A percentile compares a stretch with the other conserved stretches of the same genome.
These are phyloP conservation scores for Entomobrya multifasciata DNA, from an alignment of 2,888 invertebrate species.

Conservation along the genomic window DNA sequence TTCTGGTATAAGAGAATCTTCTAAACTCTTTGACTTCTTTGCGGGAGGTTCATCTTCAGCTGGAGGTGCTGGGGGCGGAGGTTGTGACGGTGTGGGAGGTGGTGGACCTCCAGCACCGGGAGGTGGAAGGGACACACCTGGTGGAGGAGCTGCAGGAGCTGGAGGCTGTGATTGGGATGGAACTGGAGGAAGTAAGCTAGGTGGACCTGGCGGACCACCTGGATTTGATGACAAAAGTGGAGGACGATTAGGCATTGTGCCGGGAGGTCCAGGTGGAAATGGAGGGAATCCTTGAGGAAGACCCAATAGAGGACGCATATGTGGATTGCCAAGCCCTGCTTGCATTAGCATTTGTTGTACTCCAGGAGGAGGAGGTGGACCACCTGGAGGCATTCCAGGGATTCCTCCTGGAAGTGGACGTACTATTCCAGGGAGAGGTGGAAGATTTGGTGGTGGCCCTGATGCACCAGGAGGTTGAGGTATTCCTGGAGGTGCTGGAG, in stretches of 20 bases:
- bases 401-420: constrained; percentile 76
- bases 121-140: constrained; percentile 38
- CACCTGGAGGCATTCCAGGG: constrained; percentile 81
- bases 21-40: constrained; percentile 91
- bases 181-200: constrained; percentile 55
- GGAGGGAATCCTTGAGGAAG: constrained; percentile 76
- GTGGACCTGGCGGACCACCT: constrained; percentile 64
- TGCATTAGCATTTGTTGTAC: constrained; percentile 85
- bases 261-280: constrained; percentile 75
- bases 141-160: constrained; percentile 28
- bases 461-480: constrained; percentile 61
- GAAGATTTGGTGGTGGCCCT: constrained; percentile 80
- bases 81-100: constrained; percentile 77
- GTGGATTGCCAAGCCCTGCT: constrained; percentile 82
- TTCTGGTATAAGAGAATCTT: constrained; percentile 96
- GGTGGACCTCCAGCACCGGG: constrained; percentile 45
- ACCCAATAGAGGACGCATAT: constrained; percentile 76
- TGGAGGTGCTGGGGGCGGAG: constrained; percentile 81
- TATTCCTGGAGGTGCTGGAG: constrained; percentile 71
- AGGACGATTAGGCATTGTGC: constrained; percentile 81
- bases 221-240: constrained; percentile 83
- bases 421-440: constrained; percentile 81
- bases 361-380: constrained; percentile 82
- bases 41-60: constrained; percentile 91
- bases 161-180: background rate